These are phyloP conservation scores for Anguilla pacifica DNA, from an alignment of 2,797 vertebrate species.

Conservation along the genomic window DNA sequence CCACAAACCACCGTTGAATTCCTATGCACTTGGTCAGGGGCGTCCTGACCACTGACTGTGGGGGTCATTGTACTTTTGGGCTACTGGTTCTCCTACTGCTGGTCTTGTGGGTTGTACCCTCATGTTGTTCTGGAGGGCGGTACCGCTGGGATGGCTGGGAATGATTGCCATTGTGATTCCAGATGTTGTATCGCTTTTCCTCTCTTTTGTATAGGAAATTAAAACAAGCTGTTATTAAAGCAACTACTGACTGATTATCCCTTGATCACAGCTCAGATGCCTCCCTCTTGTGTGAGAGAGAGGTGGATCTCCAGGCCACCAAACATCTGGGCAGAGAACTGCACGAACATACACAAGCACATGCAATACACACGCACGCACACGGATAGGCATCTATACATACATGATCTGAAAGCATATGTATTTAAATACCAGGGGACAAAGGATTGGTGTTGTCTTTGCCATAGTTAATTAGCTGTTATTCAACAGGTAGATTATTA, in stretches of 20 bases:
- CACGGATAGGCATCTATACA: too few species aligned
- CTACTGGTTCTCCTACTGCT: neutral
- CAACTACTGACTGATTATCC: constrained; percentile 13
- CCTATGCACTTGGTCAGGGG: neutral
- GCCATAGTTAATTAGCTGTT: constrained; percentile 43
- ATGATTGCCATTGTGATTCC: neutral
- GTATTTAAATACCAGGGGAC: constrained; percentile 23
- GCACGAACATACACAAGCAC: constrained; percentile 19
- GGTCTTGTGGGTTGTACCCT: neutral
- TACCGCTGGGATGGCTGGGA: neutral
- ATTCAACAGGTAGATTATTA: constrained; percentile 63
- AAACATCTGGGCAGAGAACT: constrained; percentile 34
- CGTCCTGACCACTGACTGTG: constrained; percentile 15
- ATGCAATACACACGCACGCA: neutral
- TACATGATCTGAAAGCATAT: too few species aligned
- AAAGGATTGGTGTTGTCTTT: constrained; percentile 52
- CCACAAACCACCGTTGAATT: neutral
- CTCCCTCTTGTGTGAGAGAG: neutral
- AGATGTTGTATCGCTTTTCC: neutral
- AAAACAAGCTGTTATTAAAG: constrained; percentile 15
- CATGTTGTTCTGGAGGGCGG: too few species aligned
- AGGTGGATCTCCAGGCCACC: constrained; percentile 5
- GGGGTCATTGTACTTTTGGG: constrained; percentile 16
- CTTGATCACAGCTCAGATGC: neutral
- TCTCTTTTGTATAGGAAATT: neutral